A percentile compares a stretch with the other conserved stretches of the same genome.
Evolutionary conservation across 1,140 invertebrate species (phyloP).

Genomic region (Dermatophagoides farinae): DNA sequence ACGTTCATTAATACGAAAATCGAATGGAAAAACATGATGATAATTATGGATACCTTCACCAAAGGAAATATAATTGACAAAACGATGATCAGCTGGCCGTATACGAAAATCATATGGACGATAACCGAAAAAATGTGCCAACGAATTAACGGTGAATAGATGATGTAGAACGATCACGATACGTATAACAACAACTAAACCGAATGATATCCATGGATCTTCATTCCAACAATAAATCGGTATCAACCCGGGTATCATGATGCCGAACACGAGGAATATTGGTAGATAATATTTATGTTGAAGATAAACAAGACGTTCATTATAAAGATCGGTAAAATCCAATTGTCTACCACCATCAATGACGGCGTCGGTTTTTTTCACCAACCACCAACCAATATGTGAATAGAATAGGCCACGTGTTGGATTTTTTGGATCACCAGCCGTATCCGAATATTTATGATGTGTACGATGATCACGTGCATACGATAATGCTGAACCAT

Average conservation of each 20-base stretch:
- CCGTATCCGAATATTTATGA: conserved; percentile 19
- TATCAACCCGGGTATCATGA: conserved; percentile 29
- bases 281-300: conserved; percentile 40
- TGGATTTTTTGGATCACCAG: conserved; percentile 21
- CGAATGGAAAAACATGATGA: conserved; percentile 8
- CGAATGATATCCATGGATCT: conserved; percentile 25
- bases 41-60: conserved; percentile 7
- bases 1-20: conserved; percentile 2
- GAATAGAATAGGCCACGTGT: conserved; percentile 42
- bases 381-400: conserved; percentile 54
- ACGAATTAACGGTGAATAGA: conserved; percentile 31
- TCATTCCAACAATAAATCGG: conserved; percentile 31
- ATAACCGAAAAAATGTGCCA: conserved; percentile 29
- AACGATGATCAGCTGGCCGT: neutral
- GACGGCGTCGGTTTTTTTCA: conserved; percentile 47
- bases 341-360: conserved; percentile 53
- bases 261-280: conserved; percentile 26
- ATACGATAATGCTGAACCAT: conserved; percentile 23
- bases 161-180: conserved; percentile 28
- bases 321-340: conserved; percentile 58
- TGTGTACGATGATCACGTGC: conserved; percentile 19
- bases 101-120: conserved; percentile 20
- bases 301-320: conserved; percentile 58
- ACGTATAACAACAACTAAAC: conserved; percentile 25
- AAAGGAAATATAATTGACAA: conserved; percentile 7